Evolutionary conservation across 1,140 invertebrate species (phyloP), one percentile per base, ranked within the genome.

Genomic region (Procambarus virginalis): DNA sequence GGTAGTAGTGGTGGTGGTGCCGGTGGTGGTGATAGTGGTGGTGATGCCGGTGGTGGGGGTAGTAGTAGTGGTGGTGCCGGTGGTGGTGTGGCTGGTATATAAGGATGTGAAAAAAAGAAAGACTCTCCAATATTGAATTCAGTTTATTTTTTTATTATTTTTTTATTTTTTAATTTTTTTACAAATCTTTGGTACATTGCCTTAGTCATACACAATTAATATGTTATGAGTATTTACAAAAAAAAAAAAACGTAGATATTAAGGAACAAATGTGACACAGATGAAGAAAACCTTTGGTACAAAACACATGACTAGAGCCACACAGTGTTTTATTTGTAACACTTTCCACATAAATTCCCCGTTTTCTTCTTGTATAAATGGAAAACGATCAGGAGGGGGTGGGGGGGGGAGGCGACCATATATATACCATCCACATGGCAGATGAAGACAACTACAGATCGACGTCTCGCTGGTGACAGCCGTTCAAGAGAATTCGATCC

Each of bases 181-280:
- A 73, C 68, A 73, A 73, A 73, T 73, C 68, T 73, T 73, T 73
- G 68, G 68, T 73, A 73, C 68, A 73, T 73, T 8, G 68, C 68
- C 68, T 73, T 73, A 73, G 34, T 6, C 22, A 34, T 73, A 73
- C 68, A 73, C 68, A 73, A 34, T 73, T 73, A 73, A 34, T 73
- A 73, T 73, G 34, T 22, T 73, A 22, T 34, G 68, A 73, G n/a
- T 73, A 73, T 73, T 73, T 73, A 73, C 68, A 73, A 22, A 73
- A 22, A 73, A 73, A 2, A 34, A 22, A 34, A 73, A 68, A 68
- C 64, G 4, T 55, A 55, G 12, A 55, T 55, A 9, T 55, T 12
- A 8, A 55, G 51, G 51, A 55, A 55, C 51, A 68, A 68, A 34
- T 46, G n/a, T 9, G 20, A 49, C 46, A 77, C 20, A 49, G 4